A percentile compares a stretch with the other conserved stretches of the same genome.
phyloP scores from a whole-genome alignment of 2,888 invertebrate genomes.

The Chrysolina oricalcia region DNA sequence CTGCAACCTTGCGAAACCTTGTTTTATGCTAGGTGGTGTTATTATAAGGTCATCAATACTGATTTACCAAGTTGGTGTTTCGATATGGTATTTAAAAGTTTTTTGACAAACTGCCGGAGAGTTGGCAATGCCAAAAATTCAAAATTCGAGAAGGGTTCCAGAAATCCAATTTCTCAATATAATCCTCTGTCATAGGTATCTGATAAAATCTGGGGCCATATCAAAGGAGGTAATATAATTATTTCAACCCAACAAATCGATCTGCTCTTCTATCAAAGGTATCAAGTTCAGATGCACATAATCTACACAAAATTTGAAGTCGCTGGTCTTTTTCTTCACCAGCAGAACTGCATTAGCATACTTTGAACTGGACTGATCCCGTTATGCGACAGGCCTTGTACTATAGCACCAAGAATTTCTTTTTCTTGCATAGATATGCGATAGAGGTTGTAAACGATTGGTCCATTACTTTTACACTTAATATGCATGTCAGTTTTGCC shows the following conservation, averaged over 20 bases:
- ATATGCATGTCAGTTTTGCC: too few species aligned
- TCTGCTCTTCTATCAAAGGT: too few species aligned
- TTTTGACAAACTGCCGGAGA: constrained; percentile 50
- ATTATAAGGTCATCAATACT: constrained; percentile 50
- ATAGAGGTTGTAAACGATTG: not conserved
- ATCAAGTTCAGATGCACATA: not conserved
- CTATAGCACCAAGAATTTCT: not conserved
- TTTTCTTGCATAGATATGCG: not conserved
- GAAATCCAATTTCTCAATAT: constrained; percentile 61
- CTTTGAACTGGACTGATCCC: not conserved
- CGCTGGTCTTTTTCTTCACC: too few species aligned
- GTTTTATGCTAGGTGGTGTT: constrained; percentile 36
- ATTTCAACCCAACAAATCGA: not conserved
- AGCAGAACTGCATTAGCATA: too few species aligned
- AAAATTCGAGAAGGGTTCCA: constrained; percentile 61
- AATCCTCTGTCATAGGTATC: constrained; percentile 41
- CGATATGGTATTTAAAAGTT: constrained; percentile 57
- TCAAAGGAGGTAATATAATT: not conserved
- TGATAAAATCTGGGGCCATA: not conserved
- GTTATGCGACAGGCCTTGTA: not conserved
- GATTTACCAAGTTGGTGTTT: constrained; percentile 39
- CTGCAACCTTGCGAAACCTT: constrained; percentile 31
- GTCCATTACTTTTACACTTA: too few species aligned
- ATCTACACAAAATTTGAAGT: too few species aligned
- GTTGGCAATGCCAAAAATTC: constrained; percentile 63